Evolutionary conservation across 2,113 vertebrate genomes (phyloP).

Genomic region (Triplophysa rosa): DNA sequence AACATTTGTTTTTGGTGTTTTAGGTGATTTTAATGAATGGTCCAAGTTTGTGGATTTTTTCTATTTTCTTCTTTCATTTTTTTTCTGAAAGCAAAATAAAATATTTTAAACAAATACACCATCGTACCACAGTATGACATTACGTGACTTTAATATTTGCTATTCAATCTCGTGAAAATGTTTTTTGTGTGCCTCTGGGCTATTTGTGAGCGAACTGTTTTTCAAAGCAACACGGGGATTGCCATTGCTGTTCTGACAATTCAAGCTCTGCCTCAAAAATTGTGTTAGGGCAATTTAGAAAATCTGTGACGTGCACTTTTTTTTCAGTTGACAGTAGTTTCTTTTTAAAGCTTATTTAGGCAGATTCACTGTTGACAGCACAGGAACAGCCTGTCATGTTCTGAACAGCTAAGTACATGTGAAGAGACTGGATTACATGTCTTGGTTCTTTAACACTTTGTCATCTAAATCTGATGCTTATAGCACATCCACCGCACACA

Average conservation of each 20-base stretch:
- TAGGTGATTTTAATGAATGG: no score
- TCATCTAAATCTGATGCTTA: constrained; percentile 54
- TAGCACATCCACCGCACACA: constrained; percentile 35
- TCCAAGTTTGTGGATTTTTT: neutral
- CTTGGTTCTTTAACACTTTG: constrained; percentile 55
- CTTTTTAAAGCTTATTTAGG: neutral
- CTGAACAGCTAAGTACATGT: constrained; percentile 54
- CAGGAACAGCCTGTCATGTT: constrained; percentile 53
- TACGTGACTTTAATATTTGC: constrained; percentile 16
- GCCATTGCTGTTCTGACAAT: neutral
- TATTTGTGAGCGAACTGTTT: neutral
- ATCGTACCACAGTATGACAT: neutral
- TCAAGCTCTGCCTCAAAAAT: neutral
- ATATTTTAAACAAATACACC: constrained; percentile 2
- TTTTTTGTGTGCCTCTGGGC: constrained; percentile 7
- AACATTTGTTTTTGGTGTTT: no score
- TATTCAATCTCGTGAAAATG: constrained; percentile 25
- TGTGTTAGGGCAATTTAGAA: neutral
- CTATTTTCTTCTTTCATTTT: neutral
- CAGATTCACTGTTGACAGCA: constrained; percentile 9
- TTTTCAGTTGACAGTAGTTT: neutral
- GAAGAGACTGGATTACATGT: constrained; percentile 59
- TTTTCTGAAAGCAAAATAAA: neutral
- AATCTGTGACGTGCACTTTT: neutral
- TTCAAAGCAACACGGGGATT: neutral